Conservation (phyloP, 2,797 vertebrate genomes). For the Odontamblyopus rebecca region DNA sequence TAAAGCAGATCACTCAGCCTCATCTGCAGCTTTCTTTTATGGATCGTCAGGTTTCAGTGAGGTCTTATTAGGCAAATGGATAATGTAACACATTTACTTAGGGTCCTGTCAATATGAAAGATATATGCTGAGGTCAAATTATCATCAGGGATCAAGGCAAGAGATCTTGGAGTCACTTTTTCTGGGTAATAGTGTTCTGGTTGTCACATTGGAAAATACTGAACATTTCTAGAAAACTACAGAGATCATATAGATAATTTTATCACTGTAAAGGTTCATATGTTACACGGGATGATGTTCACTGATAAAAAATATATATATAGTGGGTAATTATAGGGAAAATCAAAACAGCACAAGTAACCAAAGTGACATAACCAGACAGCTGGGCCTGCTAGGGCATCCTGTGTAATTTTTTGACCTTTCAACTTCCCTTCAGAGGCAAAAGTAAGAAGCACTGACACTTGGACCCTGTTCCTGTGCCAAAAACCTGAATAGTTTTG, state of each 20-base stretch:
- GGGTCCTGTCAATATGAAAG: conserved; percentile 13
- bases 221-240: too few relatives aligned
- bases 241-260: too few relatives aligned
- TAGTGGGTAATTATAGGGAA: too few relatives aligned
- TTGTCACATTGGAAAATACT: too few relatives aligned
- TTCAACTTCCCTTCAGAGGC: too few relatives aligned
- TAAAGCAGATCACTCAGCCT: conserved; percentile 61
- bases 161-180: neutral
- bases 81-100: conserved; percentile 67
- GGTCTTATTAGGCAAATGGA: conserved; percentile 75
- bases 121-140: neutral
- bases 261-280: too few relatives aligned
- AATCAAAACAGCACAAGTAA: too few relatives aligned
- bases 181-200: neutral
- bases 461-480: neutral
- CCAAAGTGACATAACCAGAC: too few relatives aligned
- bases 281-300: too few relatives aligned
- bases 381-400: too few relatives aligned
- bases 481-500: neutral
- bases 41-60: conserved; percentile 71
- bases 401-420: too few relatives aligned
- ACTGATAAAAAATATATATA: too few relatives aligned
- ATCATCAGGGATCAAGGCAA: neutral
- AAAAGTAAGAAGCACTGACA: neutral
- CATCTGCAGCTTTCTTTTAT: conserved; percentile 74